Conservation (phyloP, 2,113 vertebrate species). For the Lophochroa leadbeateri region DNA sequence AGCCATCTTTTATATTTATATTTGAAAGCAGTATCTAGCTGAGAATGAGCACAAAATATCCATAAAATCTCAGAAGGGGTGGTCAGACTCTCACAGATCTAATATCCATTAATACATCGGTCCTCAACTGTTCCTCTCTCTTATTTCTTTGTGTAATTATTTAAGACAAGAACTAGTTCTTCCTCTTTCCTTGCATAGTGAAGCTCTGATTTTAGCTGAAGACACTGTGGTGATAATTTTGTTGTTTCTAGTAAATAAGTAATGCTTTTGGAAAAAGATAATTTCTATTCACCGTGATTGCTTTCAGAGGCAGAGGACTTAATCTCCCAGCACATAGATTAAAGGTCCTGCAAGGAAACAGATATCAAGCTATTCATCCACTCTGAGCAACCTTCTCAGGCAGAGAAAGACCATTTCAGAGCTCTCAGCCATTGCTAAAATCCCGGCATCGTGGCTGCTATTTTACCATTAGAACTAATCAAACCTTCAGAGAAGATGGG, state of each 20-base stretch:
- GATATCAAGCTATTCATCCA: background rate
- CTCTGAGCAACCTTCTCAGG: background rate
- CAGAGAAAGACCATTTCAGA: background rate
- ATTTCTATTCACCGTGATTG: background rate
- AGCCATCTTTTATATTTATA: background rate
- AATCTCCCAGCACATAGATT: background rate
- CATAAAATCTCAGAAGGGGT: background rate
- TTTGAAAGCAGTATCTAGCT: constrained; percentile 1
- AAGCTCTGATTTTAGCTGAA: background rate
- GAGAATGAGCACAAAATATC: background rate
- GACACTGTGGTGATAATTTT: background rate
- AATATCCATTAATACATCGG: background rate
- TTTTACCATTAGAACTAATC: background rate
- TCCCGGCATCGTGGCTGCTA: background rate
- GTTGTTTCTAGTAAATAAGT: background rate
- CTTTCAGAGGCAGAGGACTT: background rate
- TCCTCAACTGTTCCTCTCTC: background rate
- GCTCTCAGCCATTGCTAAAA: background rate
- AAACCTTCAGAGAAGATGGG: background rate
- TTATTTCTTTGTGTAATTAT: background rate
- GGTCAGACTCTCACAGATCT: background rate
- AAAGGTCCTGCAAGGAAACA: background rate
- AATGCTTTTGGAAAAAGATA: background rate
- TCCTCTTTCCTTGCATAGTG: background rate
- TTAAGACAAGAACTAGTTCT: background rate